These are phyloP conservation scores for Listronotus oregonensis DNA, from an alignment of 1,140 invertebrate genomes.

Conservation along the genomic window DNA sequence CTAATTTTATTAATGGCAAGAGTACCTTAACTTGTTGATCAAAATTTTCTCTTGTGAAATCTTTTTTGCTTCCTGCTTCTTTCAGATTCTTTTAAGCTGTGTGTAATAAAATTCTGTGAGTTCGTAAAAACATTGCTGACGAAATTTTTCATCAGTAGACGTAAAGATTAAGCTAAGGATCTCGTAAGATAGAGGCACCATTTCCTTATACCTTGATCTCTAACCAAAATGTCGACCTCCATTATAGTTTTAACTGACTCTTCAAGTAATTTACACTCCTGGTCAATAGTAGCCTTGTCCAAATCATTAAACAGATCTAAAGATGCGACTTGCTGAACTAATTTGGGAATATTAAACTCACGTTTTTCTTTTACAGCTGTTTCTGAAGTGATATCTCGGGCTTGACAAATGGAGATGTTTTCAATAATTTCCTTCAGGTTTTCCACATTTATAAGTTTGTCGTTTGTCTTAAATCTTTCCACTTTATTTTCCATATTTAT, in stretches of 20 bases:
- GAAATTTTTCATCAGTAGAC: constrained; percentile 24
- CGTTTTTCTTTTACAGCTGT: no score
- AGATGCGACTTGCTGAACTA: background rate
- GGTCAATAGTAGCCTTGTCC: background rate
- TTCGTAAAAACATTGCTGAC: constrained; percentile 38
- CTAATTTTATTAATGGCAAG: constrained; percentile 9
- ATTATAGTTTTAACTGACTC: background rate
- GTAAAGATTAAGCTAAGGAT: constrained; percentile 20
- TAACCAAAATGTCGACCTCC: background rate
- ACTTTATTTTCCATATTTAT: no score
- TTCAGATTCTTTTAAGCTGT: constrained; percentile 5
- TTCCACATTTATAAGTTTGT: no score
- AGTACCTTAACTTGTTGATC: constrained; percentile 11
- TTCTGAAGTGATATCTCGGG: no score
- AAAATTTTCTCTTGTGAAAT: background rate
- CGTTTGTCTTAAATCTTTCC: no score
- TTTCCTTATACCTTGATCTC: constrained; percentile 9
- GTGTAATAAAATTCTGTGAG: constrained; percentile 17
- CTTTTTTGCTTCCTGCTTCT: background rate
- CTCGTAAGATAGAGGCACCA: constrained; percentile 13
- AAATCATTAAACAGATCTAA: background rate
- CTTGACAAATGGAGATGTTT: no score
- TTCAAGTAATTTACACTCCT: background rate
- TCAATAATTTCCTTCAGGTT: no score
- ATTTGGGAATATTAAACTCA: no score